Conservation (phyloP, 2,113 vertebrate species). For the Neomonachus schauinslandi region DNA sequence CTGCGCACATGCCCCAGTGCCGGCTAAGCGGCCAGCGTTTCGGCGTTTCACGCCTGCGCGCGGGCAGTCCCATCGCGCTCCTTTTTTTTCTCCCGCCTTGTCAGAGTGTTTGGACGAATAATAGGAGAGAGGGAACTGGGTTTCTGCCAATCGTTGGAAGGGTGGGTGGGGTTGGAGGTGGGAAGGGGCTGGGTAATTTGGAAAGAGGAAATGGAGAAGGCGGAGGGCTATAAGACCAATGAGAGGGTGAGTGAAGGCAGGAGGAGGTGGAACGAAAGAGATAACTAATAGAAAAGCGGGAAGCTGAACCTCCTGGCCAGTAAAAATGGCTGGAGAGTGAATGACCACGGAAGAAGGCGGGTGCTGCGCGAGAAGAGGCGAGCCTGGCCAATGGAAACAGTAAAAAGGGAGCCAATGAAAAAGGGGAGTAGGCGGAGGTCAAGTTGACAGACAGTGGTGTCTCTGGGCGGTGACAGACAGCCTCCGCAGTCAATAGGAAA, state of each 20-base stretch:
- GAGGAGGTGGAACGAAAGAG: slow-evolving; percentile 7
- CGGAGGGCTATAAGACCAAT: background rate
- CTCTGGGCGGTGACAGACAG: slow-evolving; percentile 56
- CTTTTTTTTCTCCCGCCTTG: slow-evolving; percentile 52
- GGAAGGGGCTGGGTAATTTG: slow-evolving; percentile 11
- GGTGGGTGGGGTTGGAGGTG: slow-evolving; percentile 33
- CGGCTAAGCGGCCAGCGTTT: background rate
- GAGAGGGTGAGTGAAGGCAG: background rate
- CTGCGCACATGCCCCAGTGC: slow-evolving; percentile 66
- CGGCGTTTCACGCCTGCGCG: slow-evolving; percentile 73
- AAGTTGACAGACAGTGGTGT: background rate
- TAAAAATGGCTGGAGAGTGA: slow-evolving; percentile 1
- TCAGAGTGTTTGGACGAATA: slow-evolving; percentile 47
- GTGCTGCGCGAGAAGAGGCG: background rate
- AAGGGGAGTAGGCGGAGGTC: background rate
- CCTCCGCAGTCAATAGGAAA: slow-evolving; percentile 49
- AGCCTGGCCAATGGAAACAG: background rate
- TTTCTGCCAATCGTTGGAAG: slow-evolving; percentile 71
- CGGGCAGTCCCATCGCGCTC: background rate
- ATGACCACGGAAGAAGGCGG: slow-evolving; percentile 28
- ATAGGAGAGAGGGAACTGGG: slow-evolving; percentile 47
- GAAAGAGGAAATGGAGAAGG: slow-evolving; percentile 66
- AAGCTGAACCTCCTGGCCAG: slow-evolving; percentile 49
- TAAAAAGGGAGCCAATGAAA: slow-evolving; percentile 47
- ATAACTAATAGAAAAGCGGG: slow-evolving; percentile 51